These are phyloP conservation scores for Gymnoscelis rufifasciata DNA, from an alignment of 2,888 invertebrate species.

Conservation along the genomic window DNA sequence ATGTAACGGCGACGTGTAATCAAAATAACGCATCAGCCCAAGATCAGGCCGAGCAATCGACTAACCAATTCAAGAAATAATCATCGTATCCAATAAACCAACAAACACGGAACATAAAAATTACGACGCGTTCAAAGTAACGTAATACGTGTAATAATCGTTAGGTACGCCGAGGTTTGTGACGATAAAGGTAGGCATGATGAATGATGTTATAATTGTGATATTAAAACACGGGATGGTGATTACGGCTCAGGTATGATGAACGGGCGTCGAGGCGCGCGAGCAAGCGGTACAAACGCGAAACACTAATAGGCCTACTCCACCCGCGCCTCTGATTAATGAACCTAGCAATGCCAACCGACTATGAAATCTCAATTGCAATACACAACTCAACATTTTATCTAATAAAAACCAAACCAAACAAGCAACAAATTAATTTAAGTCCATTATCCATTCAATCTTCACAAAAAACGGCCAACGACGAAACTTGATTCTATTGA, in stretches of 20 bases:
- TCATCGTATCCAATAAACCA: slow-evolving; percentile 64
- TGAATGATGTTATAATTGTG: slow-evolving; percentile 72
- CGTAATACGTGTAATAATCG: slow-evolving; percentile 72
- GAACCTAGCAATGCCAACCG: slow-evolving; percentile 52
- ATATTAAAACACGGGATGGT: slow-evolving; percentile 63
- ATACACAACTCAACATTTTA: slow-evolving; percentile 24
- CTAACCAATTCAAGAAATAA: slow-evolving; percentile 56
- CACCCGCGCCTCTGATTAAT: slow-evolving; percentile 62
- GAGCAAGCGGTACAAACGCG: slow-evolving; percentile 49
- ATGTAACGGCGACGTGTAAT: slow-evolving; percentile 58
- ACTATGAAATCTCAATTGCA: slow-evolving; percentile 46
- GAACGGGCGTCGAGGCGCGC: slow-evolving; percentile 51
- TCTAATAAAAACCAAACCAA: slow-evolving; percentile 35
- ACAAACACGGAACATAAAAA: slow-evolving; percentile 56
- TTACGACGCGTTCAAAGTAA: slow-evolving; percentile 65
- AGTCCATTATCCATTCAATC: slow-evolving; percentile 54
- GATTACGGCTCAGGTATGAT: slow-evolving; percentile 46
- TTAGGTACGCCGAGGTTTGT: slow-evolving; percentile 64
- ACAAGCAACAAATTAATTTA: slow-evolving; percentile 57
- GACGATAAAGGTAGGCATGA: slow-evolving; percentile 68
- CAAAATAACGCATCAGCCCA: slow-evolving; percentile 57
- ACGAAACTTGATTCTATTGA: slow-evolving; percentile 62
- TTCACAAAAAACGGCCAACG: slow-evolving; percentile 53
- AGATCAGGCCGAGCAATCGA: slow-evolving; percentile 45
- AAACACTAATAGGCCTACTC: slow-evolving; percentile 67